phyloP scores from a whole-genome alignment of 2,797 vertebrate species.

The Hydrophis major region DNA sequence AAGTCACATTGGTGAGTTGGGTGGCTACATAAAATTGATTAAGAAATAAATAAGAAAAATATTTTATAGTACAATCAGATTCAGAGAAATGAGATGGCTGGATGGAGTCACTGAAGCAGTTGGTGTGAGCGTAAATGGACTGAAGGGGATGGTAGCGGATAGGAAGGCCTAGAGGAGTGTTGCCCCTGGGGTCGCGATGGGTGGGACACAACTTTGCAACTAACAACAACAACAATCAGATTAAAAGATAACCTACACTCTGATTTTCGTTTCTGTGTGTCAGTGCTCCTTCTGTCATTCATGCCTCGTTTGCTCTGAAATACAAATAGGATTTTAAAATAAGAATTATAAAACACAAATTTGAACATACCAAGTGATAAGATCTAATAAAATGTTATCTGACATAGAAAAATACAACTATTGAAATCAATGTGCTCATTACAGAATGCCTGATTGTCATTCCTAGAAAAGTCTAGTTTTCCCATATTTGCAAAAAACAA shows the following conservation, averaged over 20 bases:
- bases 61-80: slow-evolving; percentile 21
- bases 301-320: slow-evolving; percentile 74
- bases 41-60: slow-evolving; percentile 34
- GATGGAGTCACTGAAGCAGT: too few relatives aligned
- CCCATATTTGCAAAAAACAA: not conserved
- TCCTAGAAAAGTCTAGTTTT: rapidly evolving
- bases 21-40: not conserved
- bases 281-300: slow-evolving; percentile 71
- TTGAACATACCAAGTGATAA: not conserved
- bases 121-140: too few relatives aligned
- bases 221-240: slow-evolving; percentile 29
- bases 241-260: slow-evolving; percentile 61
- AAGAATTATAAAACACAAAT: slow-evolving; percentile 48
- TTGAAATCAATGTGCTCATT: not conserved
- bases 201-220: too few relatives aligned
- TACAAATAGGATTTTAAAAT: slow-evolving; percentile 57
- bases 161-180: too few relatives aligned
- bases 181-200: too few relatives aligned
- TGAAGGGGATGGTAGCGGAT: too few relatives aligned
- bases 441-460: not conserved
- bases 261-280: slow-evolving; percentile 69
- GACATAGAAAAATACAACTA: not conserved
- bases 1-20: not conserved
- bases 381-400: not conserved
- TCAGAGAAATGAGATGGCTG: too few relatives aligned